phyloP scores from a whole-genome alignment of 2,113 vertebrate species.

The Corvus hawaiiensis region DNA sequence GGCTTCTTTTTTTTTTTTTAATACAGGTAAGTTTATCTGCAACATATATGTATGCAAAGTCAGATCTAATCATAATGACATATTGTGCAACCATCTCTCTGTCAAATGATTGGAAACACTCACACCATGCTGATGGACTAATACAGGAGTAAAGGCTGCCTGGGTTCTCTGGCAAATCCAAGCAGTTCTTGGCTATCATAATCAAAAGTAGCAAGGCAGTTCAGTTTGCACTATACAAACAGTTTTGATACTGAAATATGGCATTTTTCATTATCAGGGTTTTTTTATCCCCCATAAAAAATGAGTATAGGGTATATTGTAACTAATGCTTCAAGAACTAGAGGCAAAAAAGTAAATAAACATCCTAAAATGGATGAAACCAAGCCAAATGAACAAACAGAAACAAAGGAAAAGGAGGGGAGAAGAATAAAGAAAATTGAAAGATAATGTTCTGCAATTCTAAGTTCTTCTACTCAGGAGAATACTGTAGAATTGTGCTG shows the following conservation, averaged over 20 bases:
- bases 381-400: accelerated
- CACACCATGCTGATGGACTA: background rate
- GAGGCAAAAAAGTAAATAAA: background rate
- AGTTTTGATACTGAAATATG: background rate
- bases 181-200: background rate
- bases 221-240: background rate
- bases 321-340: background rate
- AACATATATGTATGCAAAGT: background rate
- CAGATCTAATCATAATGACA: background rate
- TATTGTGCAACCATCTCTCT: background rate
- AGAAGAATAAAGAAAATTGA: background rate
- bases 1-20: background rate
- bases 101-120: background rate
- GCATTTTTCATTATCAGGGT: accelerated
- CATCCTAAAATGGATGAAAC: background rate
- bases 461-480: background rate
- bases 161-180: background rate
- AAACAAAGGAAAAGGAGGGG: accelerated
- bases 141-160: background rate
- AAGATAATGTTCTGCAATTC: background rate
- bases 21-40: background rate
- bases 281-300: background rate
- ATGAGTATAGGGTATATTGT: background rate
- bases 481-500: background rate
- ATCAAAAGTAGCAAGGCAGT: background rate